Conservation (phyloP, 2,113 vertebrate genomes). For the Lepus americanus region DNA sequence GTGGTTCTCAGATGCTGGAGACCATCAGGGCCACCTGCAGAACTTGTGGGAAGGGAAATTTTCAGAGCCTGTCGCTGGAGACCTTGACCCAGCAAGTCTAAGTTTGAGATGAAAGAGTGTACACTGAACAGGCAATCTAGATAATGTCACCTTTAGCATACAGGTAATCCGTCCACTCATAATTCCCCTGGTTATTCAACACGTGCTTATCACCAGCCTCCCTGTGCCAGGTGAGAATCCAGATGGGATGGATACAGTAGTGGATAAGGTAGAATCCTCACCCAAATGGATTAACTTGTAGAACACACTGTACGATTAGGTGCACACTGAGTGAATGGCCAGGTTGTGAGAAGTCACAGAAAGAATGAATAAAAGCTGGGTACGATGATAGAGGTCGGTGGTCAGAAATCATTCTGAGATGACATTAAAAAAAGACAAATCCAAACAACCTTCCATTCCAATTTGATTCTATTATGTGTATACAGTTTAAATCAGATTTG, state of each 20-base stretch:
- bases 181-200: neutral
- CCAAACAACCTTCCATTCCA: neutral
- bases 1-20: neutral
- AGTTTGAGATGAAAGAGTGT: fast-evolving
- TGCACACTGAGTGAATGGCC: neutral
- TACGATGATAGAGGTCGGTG: neutral
- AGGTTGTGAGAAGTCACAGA: neutral
- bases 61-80: neutral
- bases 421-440: neutral
- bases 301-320: fast-evolving
- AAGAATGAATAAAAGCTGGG: neutral
- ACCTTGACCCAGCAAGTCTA: neutral
- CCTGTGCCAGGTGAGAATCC: neutral
- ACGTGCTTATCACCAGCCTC: neutral
- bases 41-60: neutral
- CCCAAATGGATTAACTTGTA: fast-evolving
- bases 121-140: neutral
- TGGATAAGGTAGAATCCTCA: too few relatives aligned
- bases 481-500: neutral
- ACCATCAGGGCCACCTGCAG: neutral
- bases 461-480: neutral
- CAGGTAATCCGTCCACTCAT: neutral
- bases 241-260: too few relatives aligned
- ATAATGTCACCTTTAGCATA: fast-evolving
- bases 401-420: neutral